Conservation (phyloP, 2,888 invertebrate genomes). For the Oeneis ivallda region DNA sequence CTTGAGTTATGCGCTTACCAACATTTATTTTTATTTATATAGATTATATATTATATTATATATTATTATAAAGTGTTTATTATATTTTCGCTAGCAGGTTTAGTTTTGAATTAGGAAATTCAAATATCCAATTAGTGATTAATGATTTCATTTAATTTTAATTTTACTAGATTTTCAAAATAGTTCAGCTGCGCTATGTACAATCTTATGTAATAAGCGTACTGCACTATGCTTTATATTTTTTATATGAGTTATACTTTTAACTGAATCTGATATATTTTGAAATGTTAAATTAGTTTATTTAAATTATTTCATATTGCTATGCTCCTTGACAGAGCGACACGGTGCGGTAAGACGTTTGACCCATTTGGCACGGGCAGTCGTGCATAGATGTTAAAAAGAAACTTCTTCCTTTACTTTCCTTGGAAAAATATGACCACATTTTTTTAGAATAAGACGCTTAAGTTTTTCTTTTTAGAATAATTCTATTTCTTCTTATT, state of each 20-base stretch:
- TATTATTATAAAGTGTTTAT: too few species aligned
- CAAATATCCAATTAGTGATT: too few species aligned
- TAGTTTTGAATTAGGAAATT: too few species aligned
- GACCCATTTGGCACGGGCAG: conserved; percentile 78
- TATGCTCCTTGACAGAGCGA: conserved; percentile 53
- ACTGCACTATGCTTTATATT: too few species aligned
- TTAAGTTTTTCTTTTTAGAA: neutral
- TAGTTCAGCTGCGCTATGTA: too few species aligned
- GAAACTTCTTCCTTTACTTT: conserved; percentile 54
- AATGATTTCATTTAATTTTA: too few species aligned
- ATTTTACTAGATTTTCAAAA: too few species aligned
- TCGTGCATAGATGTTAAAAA: conserved; percentile 54
- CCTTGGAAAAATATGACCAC: conserved; percentile 31
- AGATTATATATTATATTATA: too few species aligned
- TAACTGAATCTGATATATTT: neutral
- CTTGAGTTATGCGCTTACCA: too few species aligned
- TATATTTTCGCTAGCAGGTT: too few species aligned
- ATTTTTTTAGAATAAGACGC: conserved; percentile 4
- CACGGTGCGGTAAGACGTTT: conserved; percentile 55
- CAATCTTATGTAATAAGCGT: too few species aligned
- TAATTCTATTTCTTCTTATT: neutral
- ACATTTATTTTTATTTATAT: too few species aligned
- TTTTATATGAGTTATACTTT: neutral
- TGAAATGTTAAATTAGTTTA: neutral
- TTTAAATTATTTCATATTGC: conserved; percentile 45